Evolutionary conservation across 2,888 invertebrate species (phyloP).

Genomic region (Tridacna gigas): DNA sequence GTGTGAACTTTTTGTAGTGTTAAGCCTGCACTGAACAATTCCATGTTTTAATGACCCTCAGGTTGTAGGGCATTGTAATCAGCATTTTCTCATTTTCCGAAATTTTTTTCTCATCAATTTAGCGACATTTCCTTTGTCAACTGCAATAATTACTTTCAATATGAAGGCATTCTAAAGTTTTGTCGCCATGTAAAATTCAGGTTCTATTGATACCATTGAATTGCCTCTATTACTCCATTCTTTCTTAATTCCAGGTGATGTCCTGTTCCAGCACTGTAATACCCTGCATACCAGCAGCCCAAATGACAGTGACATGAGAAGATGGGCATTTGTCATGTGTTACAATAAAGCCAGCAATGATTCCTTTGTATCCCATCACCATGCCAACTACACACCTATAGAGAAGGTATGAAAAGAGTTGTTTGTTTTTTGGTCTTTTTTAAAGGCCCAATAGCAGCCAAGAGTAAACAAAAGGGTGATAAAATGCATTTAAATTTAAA

Average conservation of each 20-base stretch:
- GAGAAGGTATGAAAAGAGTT: conserved; percentile 72
- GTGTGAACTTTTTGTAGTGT: too few relatives aligned
- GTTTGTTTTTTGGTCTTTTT: too few relatives aligned
- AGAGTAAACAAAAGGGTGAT: too few relatives aligned
- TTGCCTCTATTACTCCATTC: conserved; percentile 33
- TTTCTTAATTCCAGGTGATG: conserved; percentile 78
- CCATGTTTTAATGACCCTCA: too few relatives aligned
- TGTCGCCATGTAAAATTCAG: background rate
- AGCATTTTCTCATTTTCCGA: too few relatives aligned
- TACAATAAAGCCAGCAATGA: conserved; percentile 81
- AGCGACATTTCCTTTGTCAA: too few relatives aligned
- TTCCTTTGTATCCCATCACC: conserved; percentile 79
- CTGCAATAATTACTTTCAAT: too few relatives aligned
- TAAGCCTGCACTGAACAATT: too few relatives aligned
- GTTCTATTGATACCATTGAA: conserved; percentile 30
- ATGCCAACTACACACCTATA: conserved; percentile 80
- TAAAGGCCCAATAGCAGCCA: too few relatives aligned
- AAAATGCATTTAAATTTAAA: too few relatives aligned
- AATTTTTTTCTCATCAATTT: too few relatives aligned
- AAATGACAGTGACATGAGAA: conserved; percentile 77
- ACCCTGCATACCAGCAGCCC: conserved; percentile 79
- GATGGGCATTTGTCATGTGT: conserved; percentile 81
- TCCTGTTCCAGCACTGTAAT: conserved; percentile 79
- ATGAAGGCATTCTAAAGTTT: background rate
- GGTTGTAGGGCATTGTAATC: too few relatives aligned